Evolutionary conservation across 2,888 invertebrate species (phyloP).

Genomic region (Xestia ashworthii): DNA sequence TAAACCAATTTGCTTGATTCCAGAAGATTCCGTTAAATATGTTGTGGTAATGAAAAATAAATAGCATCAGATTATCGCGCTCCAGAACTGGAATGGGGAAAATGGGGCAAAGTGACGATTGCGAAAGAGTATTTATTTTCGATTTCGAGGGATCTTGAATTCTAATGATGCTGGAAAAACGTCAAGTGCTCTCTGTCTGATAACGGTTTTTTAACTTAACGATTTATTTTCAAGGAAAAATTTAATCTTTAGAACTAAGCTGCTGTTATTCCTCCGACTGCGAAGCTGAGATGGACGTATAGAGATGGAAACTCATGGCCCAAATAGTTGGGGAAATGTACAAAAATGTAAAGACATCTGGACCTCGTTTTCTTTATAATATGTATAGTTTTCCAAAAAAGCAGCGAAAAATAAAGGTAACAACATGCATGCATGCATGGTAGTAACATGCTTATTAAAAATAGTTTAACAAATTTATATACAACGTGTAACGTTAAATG

Average conservation of each 20-base stretch:
- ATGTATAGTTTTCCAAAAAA: too few relatives aligned
- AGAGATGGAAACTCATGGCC: too few relatives aligned
- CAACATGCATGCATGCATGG: too few relatives aligned
- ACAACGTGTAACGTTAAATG: too few relatives aligned
- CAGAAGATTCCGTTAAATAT: constrained; percentile 34
- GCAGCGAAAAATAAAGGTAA: too few relatives aligned
- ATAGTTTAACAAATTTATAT: too few relatives aligned
- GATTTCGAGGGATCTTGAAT: constrained; percentile 30
- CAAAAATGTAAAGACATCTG: neutral
- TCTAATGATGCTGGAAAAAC: constrained; percentile 37
- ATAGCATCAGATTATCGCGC: constrained; percentile 28
- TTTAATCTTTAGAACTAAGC: neutral
- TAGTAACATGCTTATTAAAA: too few relatives aligned
- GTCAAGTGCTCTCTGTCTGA: constrained; percentile 33
- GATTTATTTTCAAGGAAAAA: neutral
- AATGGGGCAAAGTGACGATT: constrained; percentile 8
- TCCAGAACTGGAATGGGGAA: constrained; percentile 8
- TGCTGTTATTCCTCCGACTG: neutral
- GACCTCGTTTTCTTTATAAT: too few relatives aligned
- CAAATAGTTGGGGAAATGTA: neutral
- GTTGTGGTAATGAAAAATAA: constrained; percentile 56
- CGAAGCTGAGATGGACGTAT: neutral
- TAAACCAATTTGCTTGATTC: constrained; percentile 34
- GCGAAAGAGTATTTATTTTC: constrained; percentile 45
- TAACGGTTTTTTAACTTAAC: constrained; percentile 30